Evolutionary conservation across 2,113 vertebrate genomes (phyloP).

Genomic region (Crotophaga sulcirostris): DNA sequence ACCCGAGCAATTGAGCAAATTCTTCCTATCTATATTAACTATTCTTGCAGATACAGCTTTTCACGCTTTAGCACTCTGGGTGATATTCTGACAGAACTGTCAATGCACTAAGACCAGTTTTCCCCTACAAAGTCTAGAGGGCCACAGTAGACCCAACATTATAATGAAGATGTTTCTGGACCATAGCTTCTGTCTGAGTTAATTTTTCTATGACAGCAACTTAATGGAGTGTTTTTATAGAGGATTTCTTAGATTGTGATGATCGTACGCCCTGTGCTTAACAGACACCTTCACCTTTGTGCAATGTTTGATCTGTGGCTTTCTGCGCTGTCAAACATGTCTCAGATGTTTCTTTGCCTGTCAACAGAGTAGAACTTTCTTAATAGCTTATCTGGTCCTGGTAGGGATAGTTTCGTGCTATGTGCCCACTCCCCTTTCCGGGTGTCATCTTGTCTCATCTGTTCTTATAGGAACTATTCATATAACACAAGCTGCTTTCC

Average conservation of each 20-base stretch:
- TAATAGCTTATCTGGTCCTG: not conserved
- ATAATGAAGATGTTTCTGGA: not conserved
- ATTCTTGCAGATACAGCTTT: not conserved
- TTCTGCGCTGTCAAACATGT: not conserved
- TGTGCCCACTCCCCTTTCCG: not conserved
- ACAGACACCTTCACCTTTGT: not conserved
- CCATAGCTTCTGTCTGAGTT: not conserved
- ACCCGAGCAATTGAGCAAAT: not conserved
- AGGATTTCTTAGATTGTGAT: not conserved
- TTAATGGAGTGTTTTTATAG: not conserved
- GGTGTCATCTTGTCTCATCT: not conserved
- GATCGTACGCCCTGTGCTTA: not conserved
- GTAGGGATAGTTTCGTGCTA: not conserved
- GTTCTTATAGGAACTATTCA: not conserved
- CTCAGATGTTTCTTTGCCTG: not conserved
- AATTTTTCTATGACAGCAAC: not conserved
- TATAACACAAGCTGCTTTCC: not conserved
- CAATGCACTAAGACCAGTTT: not conserved
- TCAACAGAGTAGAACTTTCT: not conserved
- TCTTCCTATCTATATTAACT: accelerated
- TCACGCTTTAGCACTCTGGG: not conserved
- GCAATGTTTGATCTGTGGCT: not conserved
- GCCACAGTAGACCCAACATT: not conserved
- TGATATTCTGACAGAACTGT: not conserved
- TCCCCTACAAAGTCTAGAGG: not conserved